phyloP scores from a whole-genome alignment of 2,888 invertebrate species.

The Platynereis dumerilii region DNA sequence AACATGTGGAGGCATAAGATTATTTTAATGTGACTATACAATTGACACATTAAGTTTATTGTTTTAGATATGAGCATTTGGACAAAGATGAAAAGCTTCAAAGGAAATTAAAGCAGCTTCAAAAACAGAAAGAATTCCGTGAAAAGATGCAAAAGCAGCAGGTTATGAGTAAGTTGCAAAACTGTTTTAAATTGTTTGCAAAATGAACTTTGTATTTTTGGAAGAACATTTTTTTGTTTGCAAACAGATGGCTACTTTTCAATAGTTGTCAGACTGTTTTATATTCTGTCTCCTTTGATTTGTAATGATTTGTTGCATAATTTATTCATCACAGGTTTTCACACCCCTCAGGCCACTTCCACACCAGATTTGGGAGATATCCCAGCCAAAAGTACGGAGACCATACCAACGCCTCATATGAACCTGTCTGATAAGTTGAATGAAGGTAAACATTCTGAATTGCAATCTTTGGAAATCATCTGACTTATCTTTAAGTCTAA shows the following conservation, averaged over 20 bases:
- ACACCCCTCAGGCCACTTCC: not conserved
- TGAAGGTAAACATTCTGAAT: too few species aligned
- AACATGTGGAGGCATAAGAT: too few species aligned
- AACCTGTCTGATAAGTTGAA: too few species aligned
- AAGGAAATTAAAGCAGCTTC: constrained; percentile 45
- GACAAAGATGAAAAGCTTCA: constrained; percentile 30
- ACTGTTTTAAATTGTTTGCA: not conserved
- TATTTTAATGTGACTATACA: too few species aligned
- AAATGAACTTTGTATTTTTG: not conserved
- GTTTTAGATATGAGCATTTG: too few species aligned
- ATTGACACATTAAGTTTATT: too few species aligned
- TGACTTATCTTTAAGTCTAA: too few species aligned
- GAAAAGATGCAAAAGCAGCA: constrained; percentile 3
- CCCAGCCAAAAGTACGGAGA: too few species aligned
- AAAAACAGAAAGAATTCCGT: constrained; percentile 51
- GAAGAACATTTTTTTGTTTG: not conserved
- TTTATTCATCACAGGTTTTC: not conserved
- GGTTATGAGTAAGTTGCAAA: not conserved
- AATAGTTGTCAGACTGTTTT: too few species aligned
- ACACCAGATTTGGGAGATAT: not conserved
- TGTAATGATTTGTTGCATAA: not conserved
- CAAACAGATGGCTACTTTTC: not conserved
- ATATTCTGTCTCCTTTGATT: too few species aligned
- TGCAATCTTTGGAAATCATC: too few species aligned
- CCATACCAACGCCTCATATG: too few species aligned